Evolutionary conservation across 2,797 vertebrate species (phyloP), one percentile per base, ranked within the genome.

Genomic region (Platyrinchus mystaceus): DNA sequence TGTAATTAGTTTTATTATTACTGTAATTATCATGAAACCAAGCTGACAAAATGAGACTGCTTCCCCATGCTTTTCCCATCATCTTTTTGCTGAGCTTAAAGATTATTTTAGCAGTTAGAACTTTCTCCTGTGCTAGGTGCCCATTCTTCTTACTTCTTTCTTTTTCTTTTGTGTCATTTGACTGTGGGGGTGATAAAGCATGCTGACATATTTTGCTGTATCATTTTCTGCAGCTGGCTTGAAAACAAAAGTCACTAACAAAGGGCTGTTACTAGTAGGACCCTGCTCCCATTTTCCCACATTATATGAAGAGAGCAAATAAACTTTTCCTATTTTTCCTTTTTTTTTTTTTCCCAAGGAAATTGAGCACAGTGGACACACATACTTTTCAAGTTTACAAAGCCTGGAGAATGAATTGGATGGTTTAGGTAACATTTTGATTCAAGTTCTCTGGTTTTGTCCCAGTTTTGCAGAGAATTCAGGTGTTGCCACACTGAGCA

Each of bases 1-100:
- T 94, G 74, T 73, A 96, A 95, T 95, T 93, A 92, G 70, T 85
- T 93, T 93, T 89, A 94, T 90, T 89, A 94, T 88, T 88, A 82
- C 50, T 94, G 69, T 87, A 94, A 94, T 90, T 94, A 91, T 43
- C 76, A 63, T 36, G 68, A 93, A 94, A 93, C 64, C 63, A 96
- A 94, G 43, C 55, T 88, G 87, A 81, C 73, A 91, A 96, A 94
- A 84, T 75, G 47, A 44, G 18, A 53, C 59, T 86, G 50, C 50
- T 82, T 95, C 43, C 32, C 39, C 32, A 86, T 56, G 39, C n/a
- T 90, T 93, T 88, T 69, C 39, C 11, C 47, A 76, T 47, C 7
- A 21, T 58, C 73, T 89, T 91, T 86, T 86, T 94, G 62, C 69
- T 93, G 88, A 90, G 67, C 9, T 88, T 86, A 58, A 79, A 69